Conservation (phyloP, 2,113 vertebrate genomes). For the Dasyornis broadbenti region DNA sequence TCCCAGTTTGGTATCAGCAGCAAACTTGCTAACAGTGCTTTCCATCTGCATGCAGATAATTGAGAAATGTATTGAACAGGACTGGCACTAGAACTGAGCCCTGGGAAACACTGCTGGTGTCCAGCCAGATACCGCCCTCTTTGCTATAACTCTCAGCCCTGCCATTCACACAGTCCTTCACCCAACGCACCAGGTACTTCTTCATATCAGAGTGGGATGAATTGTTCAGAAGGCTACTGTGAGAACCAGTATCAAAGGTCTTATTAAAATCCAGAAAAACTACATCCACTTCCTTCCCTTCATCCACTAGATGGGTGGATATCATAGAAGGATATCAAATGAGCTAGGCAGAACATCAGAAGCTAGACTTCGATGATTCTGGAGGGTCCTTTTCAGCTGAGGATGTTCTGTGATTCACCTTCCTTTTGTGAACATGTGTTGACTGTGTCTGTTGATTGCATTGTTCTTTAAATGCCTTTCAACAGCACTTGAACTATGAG, state of each 20-base stretch:
- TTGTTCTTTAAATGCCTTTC: background rate
- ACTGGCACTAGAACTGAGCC: background rate
- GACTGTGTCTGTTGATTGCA: background rate
- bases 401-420: background rate
- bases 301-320: background rate
- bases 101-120: background rate
- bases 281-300: background rate
- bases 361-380: background rate
- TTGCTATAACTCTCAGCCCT: background rate
- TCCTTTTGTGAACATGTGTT: background rate
- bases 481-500: background rate
- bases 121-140: background rate
- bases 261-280: background rate
- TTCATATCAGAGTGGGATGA: background rate
- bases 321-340: background rate
- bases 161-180: background rate
- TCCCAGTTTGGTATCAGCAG: background rate
- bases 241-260: background rate
- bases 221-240: background rate
- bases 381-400: background rate
- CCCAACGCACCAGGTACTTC: rapidly evolving
- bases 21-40: background rate
- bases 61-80: background rate
- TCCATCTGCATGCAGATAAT: background rate
- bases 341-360: background rate